Evolutionary conservation across 2,113 vertebrate species (phyloP).

Genomic region (Pyxicephalus adspersus): DNA sequence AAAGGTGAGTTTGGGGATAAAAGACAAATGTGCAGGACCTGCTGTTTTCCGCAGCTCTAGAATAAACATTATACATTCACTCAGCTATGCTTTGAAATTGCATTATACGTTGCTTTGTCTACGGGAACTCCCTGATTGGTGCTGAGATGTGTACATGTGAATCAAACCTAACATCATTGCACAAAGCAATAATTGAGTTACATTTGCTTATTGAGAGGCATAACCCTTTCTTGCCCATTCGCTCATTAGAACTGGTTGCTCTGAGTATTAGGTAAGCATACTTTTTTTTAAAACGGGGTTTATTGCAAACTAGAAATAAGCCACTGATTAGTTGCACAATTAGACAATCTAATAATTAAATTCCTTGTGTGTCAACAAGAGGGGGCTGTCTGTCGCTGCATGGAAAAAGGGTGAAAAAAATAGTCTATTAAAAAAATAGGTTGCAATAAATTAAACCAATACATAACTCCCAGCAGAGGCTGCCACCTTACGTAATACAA

Average conservation of each 20-base stretch:
- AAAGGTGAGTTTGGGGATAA: too few relatives aligned
- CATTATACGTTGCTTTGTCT: conserved; percentile 20
- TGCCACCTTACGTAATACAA: conserved; percentile 31
- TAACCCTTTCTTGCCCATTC: conserved; percentile 20
- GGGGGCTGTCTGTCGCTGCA: neutral
- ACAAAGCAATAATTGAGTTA: conserved; percentile 35
- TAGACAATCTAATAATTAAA: conserved; percentile 43
- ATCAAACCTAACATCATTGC: conserved; percentile 4
- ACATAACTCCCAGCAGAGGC: conserved; percentile 21
- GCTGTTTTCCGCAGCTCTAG: neutral
- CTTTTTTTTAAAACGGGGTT: neutral
- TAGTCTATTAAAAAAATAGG: conserved; percentile 29
- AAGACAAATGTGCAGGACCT: neutral
- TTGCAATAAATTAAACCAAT: conserved; percentile 45
- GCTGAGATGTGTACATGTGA: conserved; percentile 28
- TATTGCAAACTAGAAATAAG: conserved; percentile 10
- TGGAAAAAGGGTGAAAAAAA: neutral
- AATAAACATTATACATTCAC: neutral
- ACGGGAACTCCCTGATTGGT: conserved; percentile 12
- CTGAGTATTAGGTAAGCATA: neutral
- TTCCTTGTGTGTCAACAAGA: neutral
- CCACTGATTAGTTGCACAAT: conserved; percentile 43
- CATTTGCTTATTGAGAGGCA: conserved; percentile 1
- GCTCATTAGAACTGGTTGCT: too few relatives aligned
- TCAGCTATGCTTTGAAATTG: conserved; percentile 5